Evolutionary conservation across 2,888 invertebrate genomes (phyloP), one percentile per base, ranked within the genome.

Genomic region (Drosophila planitibia): DNA sequence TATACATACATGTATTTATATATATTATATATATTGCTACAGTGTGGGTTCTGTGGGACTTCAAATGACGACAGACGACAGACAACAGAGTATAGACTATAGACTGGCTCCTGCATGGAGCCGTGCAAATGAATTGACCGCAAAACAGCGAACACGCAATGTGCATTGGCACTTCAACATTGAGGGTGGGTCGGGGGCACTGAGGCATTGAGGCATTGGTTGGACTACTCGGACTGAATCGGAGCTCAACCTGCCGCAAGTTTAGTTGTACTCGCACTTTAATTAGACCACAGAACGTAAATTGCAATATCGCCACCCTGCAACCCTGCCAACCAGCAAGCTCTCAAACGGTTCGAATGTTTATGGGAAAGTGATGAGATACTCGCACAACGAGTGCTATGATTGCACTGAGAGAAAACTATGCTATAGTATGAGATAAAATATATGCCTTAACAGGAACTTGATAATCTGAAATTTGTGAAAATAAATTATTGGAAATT

Each of bases 261-360:
- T 85, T 84, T 76, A 79, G 82, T 77, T 90, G 85, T 89, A 84
- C 70, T 87, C 89, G 88, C 91, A 87, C 90, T 87, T 87, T 87
- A 87, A 87, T 87, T 87, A 87, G 86, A 87, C 86, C 86, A 74
- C 91, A 87, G 86, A 88, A 90, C 87, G 91, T 90, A 87, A 91
- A 87, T 87, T 91, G 87, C 85, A 89, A 85, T 91, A 87, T 91
- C 73, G 84, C 76, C 74, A 70, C 41, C 59, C 32, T 53, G 84
- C 76, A 72, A 70, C 41, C 59, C 32, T 53, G 25, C 52, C 63
- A 39, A 39, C 61, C 25, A 32, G 16, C 22, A 28, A 57, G 19
- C 39, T 30, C 41, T 51, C 53, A 39, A 73, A 71, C 55, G 62
- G 61, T 78, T 77, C 71, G 66, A 70, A 84, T 81, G 90, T 86